Evolutionary conservation across 64 coral and sea anemone species (phyloP), one percentile per base, ranked within the genome.

Genomic region (Dendrophyllia cribrosa): DNA sequence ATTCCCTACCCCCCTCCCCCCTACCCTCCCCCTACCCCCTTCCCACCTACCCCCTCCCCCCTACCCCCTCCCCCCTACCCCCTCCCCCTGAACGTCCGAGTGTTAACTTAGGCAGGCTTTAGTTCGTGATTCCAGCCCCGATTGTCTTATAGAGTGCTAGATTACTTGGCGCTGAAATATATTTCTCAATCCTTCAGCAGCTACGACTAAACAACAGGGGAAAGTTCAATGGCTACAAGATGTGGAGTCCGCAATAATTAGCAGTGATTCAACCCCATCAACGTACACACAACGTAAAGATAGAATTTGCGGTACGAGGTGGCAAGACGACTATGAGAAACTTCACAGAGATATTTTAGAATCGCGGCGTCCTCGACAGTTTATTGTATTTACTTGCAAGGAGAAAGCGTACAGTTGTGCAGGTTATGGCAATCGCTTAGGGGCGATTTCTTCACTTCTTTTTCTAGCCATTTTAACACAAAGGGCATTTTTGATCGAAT

Each of bases 261-360:
- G 15, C 16, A 19, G 62, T 5, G 15, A 19, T 14, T 22, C 34
- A 34, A 34, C 2, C 34, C 34, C 17, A 19, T 65, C 15, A 16
- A 25, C 48, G 5, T 56, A 55, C 19, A 51, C 22, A n/a, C 75
- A 53, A 56, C 49, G 50, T 58, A 56, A 78, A 13, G 50, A 78
- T 23, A 22, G 9, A 78, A 74, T 53, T 11, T 90, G 89, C 50
- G 66, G 89, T 16, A 3, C 43, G 20, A 59, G 73, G 58, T 91
- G 89, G 89, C 77, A 91, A 49, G 49, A 83, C 9, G 22, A 73
- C 43, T 91, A 91, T 17, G 74, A 20, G 13, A 55, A 72, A 50
- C 78, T 91, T 72, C 89, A 91, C 78, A 58, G 72, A 72, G 89
- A 82, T 17, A 91, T 91, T 72, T 46, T 83, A 25, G 63, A 91